Percentiles rank a stretch among this genome's conserved stretches.
Evolutionary conservation across 2,888 invertebrate species (phyloP).

Genomic region (Catocala fraxini): DNA sequence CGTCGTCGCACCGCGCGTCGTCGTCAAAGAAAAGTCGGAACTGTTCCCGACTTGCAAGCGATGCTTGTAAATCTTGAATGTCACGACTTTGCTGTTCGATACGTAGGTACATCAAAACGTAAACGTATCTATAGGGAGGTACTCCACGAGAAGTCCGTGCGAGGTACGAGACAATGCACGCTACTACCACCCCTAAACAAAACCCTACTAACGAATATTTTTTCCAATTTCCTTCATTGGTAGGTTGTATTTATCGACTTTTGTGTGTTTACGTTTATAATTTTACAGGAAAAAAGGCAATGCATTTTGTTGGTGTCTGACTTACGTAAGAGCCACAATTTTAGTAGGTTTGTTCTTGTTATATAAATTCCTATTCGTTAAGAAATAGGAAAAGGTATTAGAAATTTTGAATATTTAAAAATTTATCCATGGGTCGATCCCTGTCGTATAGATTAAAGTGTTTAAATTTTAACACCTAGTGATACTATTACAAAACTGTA

Average conservation of each 20-base stretch:
- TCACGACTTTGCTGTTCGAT: not conserved
- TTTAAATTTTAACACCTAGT: too few relatives aligned
- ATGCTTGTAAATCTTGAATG: not conserved
- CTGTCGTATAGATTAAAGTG: too few relatives aligned
- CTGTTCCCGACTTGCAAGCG: not conserved
- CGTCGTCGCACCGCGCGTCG: not conserved
- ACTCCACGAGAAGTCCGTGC: conserved; percentile 66
- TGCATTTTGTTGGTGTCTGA: too few relatives aligned
- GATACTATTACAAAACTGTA: too few relatives aligned
- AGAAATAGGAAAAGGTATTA: too few relatives aligned
- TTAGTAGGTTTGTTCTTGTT: too few relatives aligned
- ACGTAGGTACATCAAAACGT: conserved; percentile 16
- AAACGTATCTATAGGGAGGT: conserved; percentile 24
- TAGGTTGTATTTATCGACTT: conserved; percentile 19
- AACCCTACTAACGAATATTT: conserved; percentile 43
- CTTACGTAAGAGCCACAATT: too few relatives aligned
- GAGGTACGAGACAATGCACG: conserved; percentile 70
- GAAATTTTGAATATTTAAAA: too few relatives aligned
- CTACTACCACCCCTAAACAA: conserved; percentile 46
- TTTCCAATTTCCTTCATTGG: conserved; percentile 33
- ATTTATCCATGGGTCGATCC: too few relatives aligned
- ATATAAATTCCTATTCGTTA: too few relatives aligned
- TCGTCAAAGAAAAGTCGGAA: not conserved
- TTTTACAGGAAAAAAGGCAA: conserved; percentile 3
- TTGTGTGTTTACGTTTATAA: conserved; percentile 22